Base-by-base conservation (phyloP, 64 coral and sea anemone species). In the Catalaphyllia jardinei region DNA sequence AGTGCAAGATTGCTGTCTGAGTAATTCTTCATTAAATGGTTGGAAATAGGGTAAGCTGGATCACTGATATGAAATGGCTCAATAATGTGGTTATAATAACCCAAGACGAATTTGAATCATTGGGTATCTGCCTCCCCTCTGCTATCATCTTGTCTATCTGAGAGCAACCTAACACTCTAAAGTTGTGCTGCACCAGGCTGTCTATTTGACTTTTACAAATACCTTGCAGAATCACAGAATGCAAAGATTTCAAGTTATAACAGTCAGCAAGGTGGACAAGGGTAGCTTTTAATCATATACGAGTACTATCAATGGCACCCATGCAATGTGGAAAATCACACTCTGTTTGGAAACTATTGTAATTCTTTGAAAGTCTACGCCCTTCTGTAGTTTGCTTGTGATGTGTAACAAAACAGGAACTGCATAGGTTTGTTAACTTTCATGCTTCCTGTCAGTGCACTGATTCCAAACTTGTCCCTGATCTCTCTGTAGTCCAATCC, bases 1-100 rank as follows among this genome's bases (percentile, higher is more conserved):
- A 29, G 55, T 78, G 78, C 52, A 20, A 84, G 60, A 65, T 88
- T 88, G 20, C 27, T 52, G 51, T 87, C 92, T 85, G 92, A 87
- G 35, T 94, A 94, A 49, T 89, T 73, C 42, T 94, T 93, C 78
- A 93, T 94, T 17, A 94, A 14, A 71, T 88, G 78, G 15, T 78
- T 94, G 29, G 51, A 83, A n/a, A 94, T 19, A 24, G 92, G 87
- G 50, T 89, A 94, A 83, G 92, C 92, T 89, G 87, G 87, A 88
- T 94, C 87, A 52, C 79, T 87, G 67, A 85, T 83, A 89, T 85
- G 52, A 83, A 85, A 77, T 83, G 86, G 78, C 62, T 92, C 83
- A 31, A 92, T 86, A 16, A 50, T 59, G 59, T 86, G 82, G 87
- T 63, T 76, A 94, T 67, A 65, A 74, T 77, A 75, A 77, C 65